Conservation (phyloP, 2,888 invertebrate genomes). For the Oligia fasciuncula region DNA sequence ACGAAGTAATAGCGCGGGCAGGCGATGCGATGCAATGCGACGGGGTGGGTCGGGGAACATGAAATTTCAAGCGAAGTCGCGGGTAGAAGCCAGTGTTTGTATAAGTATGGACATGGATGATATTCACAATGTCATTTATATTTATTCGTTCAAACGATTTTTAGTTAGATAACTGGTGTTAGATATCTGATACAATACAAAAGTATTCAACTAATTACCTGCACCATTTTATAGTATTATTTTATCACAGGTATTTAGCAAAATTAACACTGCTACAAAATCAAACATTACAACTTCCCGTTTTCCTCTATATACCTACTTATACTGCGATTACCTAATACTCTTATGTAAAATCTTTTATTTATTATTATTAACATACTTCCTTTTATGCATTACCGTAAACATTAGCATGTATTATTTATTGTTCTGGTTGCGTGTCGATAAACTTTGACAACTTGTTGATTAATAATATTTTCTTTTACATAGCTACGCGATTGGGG, state of each 20-base stretch:
- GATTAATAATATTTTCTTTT: not conserved
- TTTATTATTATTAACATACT: conserved; percentile 9
- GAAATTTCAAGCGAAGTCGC: too few species aligned
- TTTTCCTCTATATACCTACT: not conserved
- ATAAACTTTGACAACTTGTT: conserved; percentile 30
- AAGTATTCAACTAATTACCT: not conserved
- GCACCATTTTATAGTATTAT: not conserved
- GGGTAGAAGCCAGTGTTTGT: too few species aligned
- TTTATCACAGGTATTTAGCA: conserved; percentile 15
- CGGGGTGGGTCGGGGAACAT: too few species aligned
- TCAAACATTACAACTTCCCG: conserved; percentile 11
- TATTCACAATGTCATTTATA: too few species aligned
- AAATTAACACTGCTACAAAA: conserved; percentile 10
- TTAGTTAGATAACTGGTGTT: not conserved
- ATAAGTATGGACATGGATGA: too few species aligned
- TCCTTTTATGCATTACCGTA: not conserved
- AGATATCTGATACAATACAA: too few species aligned
- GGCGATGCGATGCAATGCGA: too few species aligned
- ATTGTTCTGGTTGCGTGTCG: conserved; percentile 1
- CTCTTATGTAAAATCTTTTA: not conserved
- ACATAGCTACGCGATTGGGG: too few species aligned
- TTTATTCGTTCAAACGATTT: not conserved
- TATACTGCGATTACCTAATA: conserved; percentile 1
- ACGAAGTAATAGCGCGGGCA: too few species aligned
- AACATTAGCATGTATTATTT: not conserved